These are phyloP conservation scores for Origma solitaria DNA, from an alignment of 2,113 vertebrate species.

Conservation along the genomic window DNA sequence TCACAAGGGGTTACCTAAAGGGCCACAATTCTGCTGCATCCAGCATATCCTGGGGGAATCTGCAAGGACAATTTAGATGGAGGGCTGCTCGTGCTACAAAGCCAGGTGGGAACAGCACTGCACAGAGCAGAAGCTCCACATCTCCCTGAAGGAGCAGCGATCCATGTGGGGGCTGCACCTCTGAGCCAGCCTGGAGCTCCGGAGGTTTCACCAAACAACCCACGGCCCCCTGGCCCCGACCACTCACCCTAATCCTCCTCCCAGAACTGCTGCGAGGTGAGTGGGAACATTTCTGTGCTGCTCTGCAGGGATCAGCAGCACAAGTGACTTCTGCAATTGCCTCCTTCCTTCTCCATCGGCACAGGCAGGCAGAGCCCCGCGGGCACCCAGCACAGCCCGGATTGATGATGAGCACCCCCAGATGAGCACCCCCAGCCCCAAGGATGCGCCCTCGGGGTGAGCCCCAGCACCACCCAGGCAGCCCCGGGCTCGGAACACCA, in stretches of 20 bases:
- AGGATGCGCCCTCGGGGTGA: not conserved
- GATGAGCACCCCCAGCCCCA: not conserved
- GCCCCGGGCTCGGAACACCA: not conserved
- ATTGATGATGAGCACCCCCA: not conserved
- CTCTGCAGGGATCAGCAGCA: not conserved
- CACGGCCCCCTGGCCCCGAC: not conserved
- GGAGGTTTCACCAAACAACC: not conserved
- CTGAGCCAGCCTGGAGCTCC: not conserved
- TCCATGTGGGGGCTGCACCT: not conserved
- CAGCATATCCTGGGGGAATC: not conserved
- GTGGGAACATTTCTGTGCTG: not conserved
- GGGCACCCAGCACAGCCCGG: fast-evolving
- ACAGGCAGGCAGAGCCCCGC: not conserved
- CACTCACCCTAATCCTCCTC: not conserved
- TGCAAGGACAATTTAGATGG: not conserved
- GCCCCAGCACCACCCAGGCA: not conserved
- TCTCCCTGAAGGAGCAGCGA: not conserved
- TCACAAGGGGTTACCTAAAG: not conserved
- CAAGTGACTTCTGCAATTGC: not conserved
- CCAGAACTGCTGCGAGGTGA: not conserved
- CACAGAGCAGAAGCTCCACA: not conserved
- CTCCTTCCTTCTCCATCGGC: not conserved
- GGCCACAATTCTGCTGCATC: not conserved
- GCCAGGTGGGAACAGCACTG: not conserved
- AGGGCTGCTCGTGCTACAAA: not conserved